Evolutionary conservation across 1,140 invertebrate species (phyloP).

Genomic region (Drosophila chauvacae): DNA sequence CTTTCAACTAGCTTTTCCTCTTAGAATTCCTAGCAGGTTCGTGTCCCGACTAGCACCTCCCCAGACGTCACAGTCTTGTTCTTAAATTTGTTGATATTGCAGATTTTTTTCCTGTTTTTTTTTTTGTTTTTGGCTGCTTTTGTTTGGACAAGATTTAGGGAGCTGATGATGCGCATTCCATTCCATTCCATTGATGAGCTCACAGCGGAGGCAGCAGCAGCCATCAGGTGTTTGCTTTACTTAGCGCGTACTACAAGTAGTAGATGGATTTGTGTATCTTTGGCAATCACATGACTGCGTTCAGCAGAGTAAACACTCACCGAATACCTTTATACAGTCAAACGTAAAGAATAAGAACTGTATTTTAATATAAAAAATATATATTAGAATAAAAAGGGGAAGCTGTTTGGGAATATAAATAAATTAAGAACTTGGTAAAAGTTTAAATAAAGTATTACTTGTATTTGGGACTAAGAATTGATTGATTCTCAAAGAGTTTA

Average conservation of each 20-base stretch:
- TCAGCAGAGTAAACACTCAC: conserved; percentile 18
- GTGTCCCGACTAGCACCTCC: no score
- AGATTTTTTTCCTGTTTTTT: neutral
- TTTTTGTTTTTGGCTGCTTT: conserved; percentile 14
- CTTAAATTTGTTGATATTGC: conserved; percentile 30
- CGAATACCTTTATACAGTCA: conserved; percentile 14
- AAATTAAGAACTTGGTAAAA: neutral
- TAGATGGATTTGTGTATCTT: conserved; percentile 54
- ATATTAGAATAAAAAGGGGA: neutral
- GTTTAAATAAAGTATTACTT: neutral
- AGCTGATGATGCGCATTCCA: conserved; percentile 38
- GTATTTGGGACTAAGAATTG: neutral
- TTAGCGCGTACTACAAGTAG: conserved; percentile 35
- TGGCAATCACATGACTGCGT: conserved; percentile 55
- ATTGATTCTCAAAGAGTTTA: no score
- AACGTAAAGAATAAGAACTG: neutral
- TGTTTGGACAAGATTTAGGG: conserved; percentile 36
- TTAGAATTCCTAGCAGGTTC: no score
- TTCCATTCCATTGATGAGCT: conserved; percentile 68
- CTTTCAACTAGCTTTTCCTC: no score
- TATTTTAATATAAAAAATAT: neutral
- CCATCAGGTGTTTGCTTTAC: conserved; percentile 30
- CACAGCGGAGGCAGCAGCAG: conserved; percentile 20
- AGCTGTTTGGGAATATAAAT: no score
- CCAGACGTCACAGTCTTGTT: conserved; percentile 38